A percentile compares a stretch with the other conserved stretches of the same genome.
Evolutionary conservation across 2,113 vertebrate genomes (phyloP).

Genomic region (Myrmecobius fasciatus): DNA sequence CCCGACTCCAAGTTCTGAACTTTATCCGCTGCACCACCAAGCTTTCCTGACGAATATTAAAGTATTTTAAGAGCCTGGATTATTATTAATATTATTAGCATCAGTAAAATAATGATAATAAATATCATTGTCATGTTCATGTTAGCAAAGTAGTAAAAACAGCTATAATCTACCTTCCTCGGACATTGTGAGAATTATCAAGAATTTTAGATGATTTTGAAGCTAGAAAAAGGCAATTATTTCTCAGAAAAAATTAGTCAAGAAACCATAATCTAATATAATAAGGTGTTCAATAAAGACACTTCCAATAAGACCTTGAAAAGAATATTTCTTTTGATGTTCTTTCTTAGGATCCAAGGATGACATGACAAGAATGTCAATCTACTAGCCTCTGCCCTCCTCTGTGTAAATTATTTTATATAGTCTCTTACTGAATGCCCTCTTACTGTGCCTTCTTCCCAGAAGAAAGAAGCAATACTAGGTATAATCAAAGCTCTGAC

Average conservation of each 20-base stretch:
- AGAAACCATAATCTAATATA: background rate
- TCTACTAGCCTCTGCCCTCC: background rate
- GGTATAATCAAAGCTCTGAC: conserved; percentile 32
- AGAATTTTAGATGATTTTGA: background rate
- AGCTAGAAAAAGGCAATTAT: background rate
- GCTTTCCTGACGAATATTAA: background rate
- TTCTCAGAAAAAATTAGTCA: background rate
- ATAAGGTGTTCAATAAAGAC: background rate
- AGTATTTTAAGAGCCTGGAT: background rate
- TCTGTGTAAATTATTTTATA: conserved; percentile 54
- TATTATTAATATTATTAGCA: background rate
- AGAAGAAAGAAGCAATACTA: conserved; percentile 36
- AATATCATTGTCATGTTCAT: background rate
- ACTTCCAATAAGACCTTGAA: background rate
- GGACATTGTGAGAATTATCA: conserved; percentile 46
- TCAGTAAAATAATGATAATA: background rate
- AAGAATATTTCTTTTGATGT: background rate
- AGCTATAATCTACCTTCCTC: background rate
- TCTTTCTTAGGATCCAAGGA: conserved; percentile 18
- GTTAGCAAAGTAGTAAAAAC: conserved; percentile 34
- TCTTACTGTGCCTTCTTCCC: conserved; percentile 40
- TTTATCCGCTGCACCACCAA: background rate
- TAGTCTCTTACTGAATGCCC: conserved; percentile 8
- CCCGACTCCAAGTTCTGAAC: background rate
- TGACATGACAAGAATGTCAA: conserved; percentile 20